Conservation (phyloP, 1,140 invertebrate species). For the Aricia agestis region DNA sequence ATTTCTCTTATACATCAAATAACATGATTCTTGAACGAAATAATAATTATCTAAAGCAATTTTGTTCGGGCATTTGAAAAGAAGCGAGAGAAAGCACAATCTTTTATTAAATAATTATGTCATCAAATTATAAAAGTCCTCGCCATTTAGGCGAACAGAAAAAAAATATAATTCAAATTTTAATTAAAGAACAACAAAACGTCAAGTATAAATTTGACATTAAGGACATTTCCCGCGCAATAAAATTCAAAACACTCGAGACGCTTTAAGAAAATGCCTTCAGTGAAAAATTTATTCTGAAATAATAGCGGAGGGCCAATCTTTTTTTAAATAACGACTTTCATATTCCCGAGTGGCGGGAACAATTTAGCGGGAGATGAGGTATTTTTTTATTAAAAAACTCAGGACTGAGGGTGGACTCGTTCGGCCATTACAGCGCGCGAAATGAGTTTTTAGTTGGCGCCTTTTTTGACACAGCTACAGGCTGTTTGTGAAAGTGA, state of each 20-base stretch:
- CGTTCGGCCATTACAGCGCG: conserved; percentile 52
- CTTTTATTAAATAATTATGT: neutral
- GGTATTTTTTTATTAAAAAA: conserved; percentile 71
- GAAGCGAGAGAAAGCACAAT: neutral
- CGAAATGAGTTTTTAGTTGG: conserved; percentile 73
- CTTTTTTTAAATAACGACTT: conserved; percentile 74
- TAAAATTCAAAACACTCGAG: conserved; percentile 36
- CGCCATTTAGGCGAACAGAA: neutral
- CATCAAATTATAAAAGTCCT: conserved; percentile 1
- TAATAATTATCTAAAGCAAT: neutral
- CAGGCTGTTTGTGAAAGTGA: conserved; percentile 30
- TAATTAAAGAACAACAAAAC: conserved; percentile 17
- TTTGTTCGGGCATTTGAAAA: neutral
- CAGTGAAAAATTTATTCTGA: conserved; percentile 70
- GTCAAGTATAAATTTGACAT: conserved; percentile 15
- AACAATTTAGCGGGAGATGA: conserved; percentile 74
- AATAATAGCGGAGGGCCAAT: conserved; percentile 69
- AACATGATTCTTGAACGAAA: neutral
- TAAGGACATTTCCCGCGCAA: conserved; percentile 16
- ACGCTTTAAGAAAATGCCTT: conserved; percentile 51
- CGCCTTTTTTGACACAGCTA: conserved; percentile 42
- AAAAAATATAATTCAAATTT: conserved; percentile 7
- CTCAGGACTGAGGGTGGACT: conserved; percentile 36
- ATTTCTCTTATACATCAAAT: too few species aligned
- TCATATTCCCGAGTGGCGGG: conserved; percentile 68